These are phyloP conservation scores for Drosophila fungiperda DNA, from an alignment of 2,888 invertebrate species.

Conservation along the genomic window DNA sequence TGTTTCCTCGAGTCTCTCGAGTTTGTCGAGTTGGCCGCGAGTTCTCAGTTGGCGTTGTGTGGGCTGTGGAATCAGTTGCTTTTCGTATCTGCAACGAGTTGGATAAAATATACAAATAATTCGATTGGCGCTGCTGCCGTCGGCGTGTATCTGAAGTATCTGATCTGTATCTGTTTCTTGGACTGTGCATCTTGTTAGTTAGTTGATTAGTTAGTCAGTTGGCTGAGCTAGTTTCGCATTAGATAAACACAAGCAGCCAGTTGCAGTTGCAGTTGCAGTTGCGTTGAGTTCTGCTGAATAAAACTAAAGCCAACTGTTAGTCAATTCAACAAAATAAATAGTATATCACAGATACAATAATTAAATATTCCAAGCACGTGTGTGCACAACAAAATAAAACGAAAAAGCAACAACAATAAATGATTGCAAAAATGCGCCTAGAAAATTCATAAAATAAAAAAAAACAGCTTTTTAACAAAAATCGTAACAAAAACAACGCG, in stretches of 20 bases:
- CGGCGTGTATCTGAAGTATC: slow-evolving; percentile 29
- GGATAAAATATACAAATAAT: slow-evolving; percentile 52
- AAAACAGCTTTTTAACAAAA: slow-evolving; percentile 36
- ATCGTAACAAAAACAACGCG: slow-evolving; percentile 29
- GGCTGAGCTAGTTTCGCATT: slow-evolving; percentile 11
- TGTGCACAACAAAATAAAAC: slow-evolving; percentile 40
- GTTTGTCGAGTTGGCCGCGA: neutral
- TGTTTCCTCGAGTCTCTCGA: neutral
- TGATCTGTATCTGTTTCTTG: slow-evolving; percentile 18
- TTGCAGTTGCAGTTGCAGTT: slow-evolving; percentile 22
- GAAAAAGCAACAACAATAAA: slow-evolving; percentile 23
- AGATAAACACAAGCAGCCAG: neutral
- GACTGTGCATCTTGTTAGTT: slow-evolving; percentile 22
- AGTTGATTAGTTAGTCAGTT: slow-evolving; percentile 26
- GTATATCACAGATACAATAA: slow-evolving; percentile 35
- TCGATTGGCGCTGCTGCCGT: slow-evolving; percentile 55
- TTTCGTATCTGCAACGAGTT: slow-evolving; percentile 72
- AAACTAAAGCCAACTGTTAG: slow-evolving; percentile 43
- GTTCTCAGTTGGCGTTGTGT: slow-evolving; percentile 46
- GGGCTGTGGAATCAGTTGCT: slow-evolving; percentile 59
- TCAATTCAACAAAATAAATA: slow-evolving; percentile 13
- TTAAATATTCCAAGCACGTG: slow-evolving; percentile 46
- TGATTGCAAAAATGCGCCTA: slow-evolving; percentile 54
- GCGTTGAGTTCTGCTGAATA: slow-evolving; percentile 43
- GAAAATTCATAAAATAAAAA: slow-evolving; percentile 20